These are phyloP conservation scores for Hymenopus coronatus DNA, from an alignment of 2,888 invertebrate species.

Conservation along the genomic window DNA sequence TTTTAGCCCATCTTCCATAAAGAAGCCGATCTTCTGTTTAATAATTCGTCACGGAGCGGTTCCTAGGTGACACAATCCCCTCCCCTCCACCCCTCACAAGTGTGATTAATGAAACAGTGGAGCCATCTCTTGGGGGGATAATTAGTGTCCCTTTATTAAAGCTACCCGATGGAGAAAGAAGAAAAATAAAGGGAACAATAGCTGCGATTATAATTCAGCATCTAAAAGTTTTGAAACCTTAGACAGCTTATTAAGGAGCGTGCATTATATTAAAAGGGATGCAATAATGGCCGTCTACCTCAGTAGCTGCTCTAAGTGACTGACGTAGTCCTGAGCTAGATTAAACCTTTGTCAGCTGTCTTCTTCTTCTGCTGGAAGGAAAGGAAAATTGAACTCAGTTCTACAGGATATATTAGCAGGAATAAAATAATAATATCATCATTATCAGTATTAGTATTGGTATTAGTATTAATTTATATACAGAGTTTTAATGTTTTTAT, in stretches of 20 bases:
- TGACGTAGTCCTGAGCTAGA: background rate
- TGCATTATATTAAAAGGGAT: background rate
- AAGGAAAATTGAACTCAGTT: no score
- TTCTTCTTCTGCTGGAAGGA: background rate
- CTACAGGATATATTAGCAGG: no score
- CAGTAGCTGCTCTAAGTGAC: background rate
- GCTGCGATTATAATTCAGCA: slow-evolving; percentile 23
- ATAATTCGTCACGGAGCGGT: slow-evolving; percentile 26
- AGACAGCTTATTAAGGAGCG: slow-evolving; percentile 25
- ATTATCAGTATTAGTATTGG: no score
- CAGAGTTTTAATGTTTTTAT: no score
- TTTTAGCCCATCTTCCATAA: background rate
- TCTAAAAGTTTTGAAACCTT: slow-evolving; percentile 22
- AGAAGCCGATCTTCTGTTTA: slow-evolving; percentile 24
- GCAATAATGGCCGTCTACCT: background rate
- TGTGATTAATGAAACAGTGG: slow-evolving; percentile 28
- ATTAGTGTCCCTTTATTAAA: slow-evolving; percentile 30
- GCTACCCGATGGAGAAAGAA: slow-evolving; percentile 23
- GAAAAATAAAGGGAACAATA: slow-evolving; percentile 21
- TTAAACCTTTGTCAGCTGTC: background rate
- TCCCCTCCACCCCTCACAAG: background rate
- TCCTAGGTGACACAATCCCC: slow-evolving; percentile 23
- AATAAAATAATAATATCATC: no score
- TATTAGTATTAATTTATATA: no score
- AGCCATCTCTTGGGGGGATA: slow-evolving; percentile 25